These are phyloP conservation scores for Cheilosia urbana DNA, from an alignment of 2,888 invertebrate species.

Conservation along the genomic window DNA sequence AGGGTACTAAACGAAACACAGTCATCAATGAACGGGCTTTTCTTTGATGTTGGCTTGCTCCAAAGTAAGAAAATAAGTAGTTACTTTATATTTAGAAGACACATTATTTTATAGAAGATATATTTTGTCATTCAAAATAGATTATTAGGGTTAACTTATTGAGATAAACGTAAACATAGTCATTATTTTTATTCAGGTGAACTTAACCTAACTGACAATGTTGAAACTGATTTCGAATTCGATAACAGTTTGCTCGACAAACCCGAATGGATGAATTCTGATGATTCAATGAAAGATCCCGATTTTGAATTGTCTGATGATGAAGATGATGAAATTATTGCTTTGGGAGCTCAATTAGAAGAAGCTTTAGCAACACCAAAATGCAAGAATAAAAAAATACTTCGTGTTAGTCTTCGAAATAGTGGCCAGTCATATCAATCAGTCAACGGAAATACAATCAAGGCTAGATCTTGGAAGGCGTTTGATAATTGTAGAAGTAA, in stretches of 20 bases:
- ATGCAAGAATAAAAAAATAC: constrained; percentile 36
- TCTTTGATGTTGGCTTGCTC: constrained; percentile 10
- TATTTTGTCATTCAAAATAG: too few species aligned
- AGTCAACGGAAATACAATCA: constrained; percentile 3
- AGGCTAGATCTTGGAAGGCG: constrained; percentile 9
- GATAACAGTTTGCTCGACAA: neutral
- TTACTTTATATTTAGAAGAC: too few species aligned
- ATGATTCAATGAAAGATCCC: constrained; percentile 15
- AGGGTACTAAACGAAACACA: constrained; percentile 12
- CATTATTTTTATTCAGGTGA: constrained; percentile 13
- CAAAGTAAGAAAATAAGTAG: neutral
- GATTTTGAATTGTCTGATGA: constrained; percentile 27
- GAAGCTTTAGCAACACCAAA: constrained; percentile 11
- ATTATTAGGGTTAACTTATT: too few species aligned
- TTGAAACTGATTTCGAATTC: neutral
- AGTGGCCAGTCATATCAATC: constrained; percentile 21
- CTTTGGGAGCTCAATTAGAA: constrained; percentile 19
- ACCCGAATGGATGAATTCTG: constrained; percentile 26
- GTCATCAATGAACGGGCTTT: constrained; percentile 9
- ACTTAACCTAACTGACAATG: neutral
- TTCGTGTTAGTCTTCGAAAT: constrained; percentile 11
- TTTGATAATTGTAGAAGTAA: constrained; percentile 18
- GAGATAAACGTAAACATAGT: too few species aligned
- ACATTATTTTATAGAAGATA: too few species aligned
- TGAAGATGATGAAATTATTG: constrained; percentile 14